Percentiles rank a stretch among this genome's conserved stretches.
Evolutionary conservation across 2,797 vertebrate species (phyloP).

Genomic region (Chaunax sp.): DNA sequence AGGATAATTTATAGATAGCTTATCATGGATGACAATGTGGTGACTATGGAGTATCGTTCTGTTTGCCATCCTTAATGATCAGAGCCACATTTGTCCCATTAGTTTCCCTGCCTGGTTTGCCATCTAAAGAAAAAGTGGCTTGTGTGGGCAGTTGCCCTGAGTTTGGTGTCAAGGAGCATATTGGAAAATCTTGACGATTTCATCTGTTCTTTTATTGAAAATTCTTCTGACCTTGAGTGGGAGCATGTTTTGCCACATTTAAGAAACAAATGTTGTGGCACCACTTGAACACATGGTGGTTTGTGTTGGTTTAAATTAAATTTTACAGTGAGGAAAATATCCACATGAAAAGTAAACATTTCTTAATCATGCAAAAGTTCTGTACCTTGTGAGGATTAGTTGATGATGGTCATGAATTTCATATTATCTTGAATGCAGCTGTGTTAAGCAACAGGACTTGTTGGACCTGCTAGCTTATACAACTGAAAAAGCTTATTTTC

Average conservation of each 20-base stretch:
- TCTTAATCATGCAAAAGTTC: too few species aligned
- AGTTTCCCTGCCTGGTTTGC: conserved; percentile 22
- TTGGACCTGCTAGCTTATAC: too few species aligned
- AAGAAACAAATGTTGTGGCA: conserved; percentile 4
- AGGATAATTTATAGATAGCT: conserved; percentile 56
- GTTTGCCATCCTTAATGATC: conserved; percentile 54
- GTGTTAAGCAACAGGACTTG: too few species aligned
- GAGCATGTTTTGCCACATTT: conserved; percentile 6
- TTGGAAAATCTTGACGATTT: conserved; percentile 29
- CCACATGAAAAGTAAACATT: too few species aligned
- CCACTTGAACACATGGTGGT: background rate
- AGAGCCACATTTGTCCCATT: conserved; percentile 38
- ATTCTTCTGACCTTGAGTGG: conserved; percentile 23
- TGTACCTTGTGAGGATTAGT: too few species aligned
- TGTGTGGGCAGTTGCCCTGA: conserved; percentile 14
- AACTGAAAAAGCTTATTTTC: too few species aligned
- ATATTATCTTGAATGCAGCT: too few species aligned
- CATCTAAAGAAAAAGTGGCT: conserved; percentile 14
- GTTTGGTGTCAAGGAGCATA: conserved; percentile 24
- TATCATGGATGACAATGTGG: conserved; percentile 56
- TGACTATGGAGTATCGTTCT: conserved; percentile 37
- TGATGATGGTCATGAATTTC: too few species aligned
- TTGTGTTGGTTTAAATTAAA: conserved; percentile 21
- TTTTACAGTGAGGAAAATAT: conserved; percentile 3
- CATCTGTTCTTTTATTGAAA: conserved; percentile 32